Evolutionary conservation across 2,888 invertebrate species (phyloP), one percentile per base, ranked within the genome.

Genomic region (Brenthis daphne): DNA sequence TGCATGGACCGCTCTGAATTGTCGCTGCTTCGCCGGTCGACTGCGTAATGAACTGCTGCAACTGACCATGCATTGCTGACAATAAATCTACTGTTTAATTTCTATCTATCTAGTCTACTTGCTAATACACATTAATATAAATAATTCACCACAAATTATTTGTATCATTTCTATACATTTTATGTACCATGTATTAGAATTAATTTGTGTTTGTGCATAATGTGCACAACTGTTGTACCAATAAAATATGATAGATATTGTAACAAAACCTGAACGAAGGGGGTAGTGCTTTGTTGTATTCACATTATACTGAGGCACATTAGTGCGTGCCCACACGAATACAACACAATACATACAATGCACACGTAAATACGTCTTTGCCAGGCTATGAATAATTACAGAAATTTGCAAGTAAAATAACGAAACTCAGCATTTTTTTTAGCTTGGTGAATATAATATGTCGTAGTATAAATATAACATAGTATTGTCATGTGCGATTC

Each of bases 361-460:
- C 85, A 88, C 84, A 84, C 85, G 85, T 85, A 87, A 88, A 87
- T 86, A 88, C 83, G 85, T 87, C 88, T 88, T 86, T 82, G 79
- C 82, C 81, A 82, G 83, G 80, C 85, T 85, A 82, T 86, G 89
- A 89, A 91, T 90, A 90, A 91, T 89, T 85, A 86, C 83, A 74
- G 77, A 71, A 82, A 90, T 92, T 90, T 90, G 89, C 92, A 92
- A 90, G 88, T 91, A 81, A 89, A 90, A 90, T 90, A 79, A 82
- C 80, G 82, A 83, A 82, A 83, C 87, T 79, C 85, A 85, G 84
- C 20, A 64, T 16, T 89, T 90, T 16, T 88, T 89, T 89, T 82
- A 87, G 82, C 84, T 85, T 85, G 80, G 85, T 85, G 85, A 88
- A 86, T 85, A 84, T 84, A 85, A 85, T 86, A 85, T 86, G 71